These are phyloP conservation scores for Peucedramus taeniatus DNA, from an alignment of 2,113 vertebrate genomes.

Conservation along the genomic window DNA sequence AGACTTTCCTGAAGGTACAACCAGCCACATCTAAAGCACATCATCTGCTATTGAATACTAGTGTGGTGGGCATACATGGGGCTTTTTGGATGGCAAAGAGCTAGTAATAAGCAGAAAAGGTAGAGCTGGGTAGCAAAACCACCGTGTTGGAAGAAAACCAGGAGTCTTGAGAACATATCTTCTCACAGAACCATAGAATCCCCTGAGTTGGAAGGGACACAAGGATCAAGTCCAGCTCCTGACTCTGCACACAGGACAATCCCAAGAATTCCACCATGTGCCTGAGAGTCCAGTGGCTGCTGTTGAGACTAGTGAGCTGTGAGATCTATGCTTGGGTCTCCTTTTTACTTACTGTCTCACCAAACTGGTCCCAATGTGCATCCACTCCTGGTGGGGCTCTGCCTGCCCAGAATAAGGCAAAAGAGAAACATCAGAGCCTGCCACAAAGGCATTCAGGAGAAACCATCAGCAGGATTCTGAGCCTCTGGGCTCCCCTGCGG, in stretches of 20 bases:
- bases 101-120: not conserved
- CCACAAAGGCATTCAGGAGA: not conserved
- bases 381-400: not conserved
- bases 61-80: not conserved
- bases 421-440: not conserved
- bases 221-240: not conserved
- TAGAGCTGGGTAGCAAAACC: not conserved
- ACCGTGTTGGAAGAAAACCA: not conserved
- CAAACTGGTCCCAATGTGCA: not conserved
- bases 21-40: not conserved
- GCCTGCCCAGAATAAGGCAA: not conserved
- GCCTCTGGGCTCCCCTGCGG: not conserved
- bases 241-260: not conserved
- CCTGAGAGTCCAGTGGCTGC: not conserved
- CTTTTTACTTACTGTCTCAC: not conserved
- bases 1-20: not conserved
- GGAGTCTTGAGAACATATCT: not conserved
- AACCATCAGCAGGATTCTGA: not conserved
- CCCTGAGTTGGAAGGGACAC: not conserved
- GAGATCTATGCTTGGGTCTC: not conserved
- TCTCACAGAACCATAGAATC: not conserved
- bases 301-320: not conserved
- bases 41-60: not conserved
- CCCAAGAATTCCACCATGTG: not conserved
- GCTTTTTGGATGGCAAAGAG: not conserved